Conservation (phyloP, 2,797 vertebrate genomes). For the Malurus leucopterus region DNA sequence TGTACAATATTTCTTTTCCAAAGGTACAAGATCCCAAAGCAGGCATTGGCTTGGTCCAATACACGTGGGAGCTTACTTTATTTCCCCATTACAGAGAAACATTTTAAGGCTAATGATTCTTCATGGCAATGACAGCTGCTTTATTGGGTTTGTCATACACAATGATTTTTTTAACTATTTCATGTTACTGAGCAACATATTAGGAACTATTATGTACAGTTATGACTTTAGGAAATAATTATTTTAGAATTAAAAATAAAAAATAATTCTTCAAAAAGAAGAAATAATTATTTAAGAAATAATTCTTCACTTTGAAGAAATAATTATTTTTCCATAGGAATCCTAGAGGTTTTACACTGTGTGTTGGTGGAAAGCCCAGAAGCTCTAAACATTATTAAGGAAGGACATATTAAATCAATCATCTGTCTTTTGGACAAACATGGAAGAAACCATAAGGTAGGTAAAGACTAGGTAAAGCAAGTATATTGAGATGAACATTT, state of each 20-base stretch:
- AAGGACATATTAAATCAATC: slow-evolving; percentile 95
- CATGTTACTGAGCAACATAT: not conserved
- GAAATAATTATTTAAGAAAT: not conserved
- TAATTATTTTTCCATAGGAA: slow-evolving; percentile 70
- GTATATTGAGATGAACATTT: not conserved
- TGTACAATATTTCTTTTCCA: not conserved
- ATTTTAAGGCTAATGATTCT: not conserved
- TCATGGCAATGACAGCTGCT: not conserved
- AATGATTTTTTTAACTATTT: not conserved
- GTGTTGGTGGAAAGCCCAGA: slow-evolving; percentile 96
- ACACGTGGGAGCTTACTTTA: not conserved
- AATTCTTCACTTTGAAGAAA: no score
- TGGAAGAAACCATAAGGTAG: slow-evolving; percentile 93
- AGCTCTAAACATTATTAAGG: slow-evolving; percentile 95
- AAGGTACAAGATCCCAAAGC: not conserved
- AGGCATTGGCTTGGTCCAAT: not conserved
- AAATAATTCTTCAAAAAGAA: not conserved
- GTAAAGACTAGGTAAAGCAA: not conserved
- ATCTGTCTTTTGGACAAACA: slow-evolving; percentile 94
- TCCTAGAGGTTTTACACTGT: slow-evolving; percentile 93
- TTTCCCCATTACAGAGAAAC: not conserved
- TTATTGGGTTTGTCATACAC: not conserved
- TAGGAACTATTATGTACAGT: not conserved
- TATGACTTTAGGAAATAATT: not conserved
- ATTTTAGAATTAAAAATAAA: no score